Percentiles rank a stretch among this genome's conserved stretches.
Conservation (phyloP, 2,113 vertebrate species). For the Malurus melanocephalus region DNA sequence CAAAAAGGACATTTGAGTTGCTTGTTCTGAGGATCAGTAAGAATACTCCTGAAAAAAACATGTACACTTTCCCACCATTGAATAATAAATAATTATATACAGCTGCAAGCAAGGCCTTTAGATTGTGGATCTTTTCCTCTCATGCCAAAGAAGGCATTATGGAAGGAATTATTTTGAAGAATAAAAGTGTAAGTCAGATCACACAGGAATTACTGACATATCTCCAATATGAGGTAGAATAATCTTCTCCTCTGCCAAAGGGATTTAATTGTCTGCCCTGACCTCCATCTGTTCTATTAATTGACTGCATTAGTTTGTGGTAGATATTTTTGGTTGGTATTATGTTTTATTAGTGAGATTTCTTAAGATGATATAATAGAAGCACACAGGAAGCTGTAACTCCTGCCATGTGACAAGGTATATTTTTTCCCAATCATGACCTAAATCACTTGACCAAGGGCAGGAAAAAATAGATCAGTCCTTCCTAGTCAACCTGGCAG, state of each 20-base stretch:
- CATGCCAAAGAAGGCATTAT: background rate
- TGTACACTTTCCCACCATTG: background rate
- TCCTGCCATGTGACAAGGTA: background rate
- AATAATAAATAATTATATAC: background rate
- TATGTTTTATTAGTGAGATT: slow-evolving; percentile 30
- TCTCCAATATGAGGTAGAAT: slow-evolving; percentile 29
- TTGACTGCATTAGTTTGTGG: slow-evolving; percentile 27
- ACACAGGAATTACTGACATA: slow-evolving; percentile 40
- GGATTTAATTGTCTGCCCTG: slow-evolving; percentile 36
- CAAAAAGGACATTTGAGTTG: background rate
- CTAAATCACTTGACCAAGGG: background rate
- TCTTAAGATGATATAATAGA: slow-evolving; percentile 7
- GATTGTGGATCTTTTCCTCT: background rate
- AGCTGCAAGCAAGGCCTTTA: background rate
- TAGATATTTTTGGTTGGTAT: slow-evolving; percentile 31
- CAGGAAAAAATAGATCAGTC: background rate
- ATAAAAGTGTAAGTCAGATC: slow-evolving; percentile 34
- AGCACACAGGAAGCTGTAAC: background rate
- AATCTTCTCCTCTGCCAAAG: slow-evolving; percentile 32
- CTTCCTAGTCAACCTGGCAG: background rate
- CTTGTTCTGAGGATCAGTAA: background rate
- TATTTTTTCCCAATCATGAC: background rate
- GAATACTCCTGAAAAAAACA: background rate
- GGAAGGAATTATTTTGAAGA: slow-evolving; percentile 29
- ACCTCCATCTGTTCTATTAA: slow-evolving; percentile 51